A percentile compares a stretch with the other conserved stretches of the same genome.
Evolutionary conservation across 2,113 vertebrate species (phyloP).

Genomic region (Lepidothrix coronata): DNA sequence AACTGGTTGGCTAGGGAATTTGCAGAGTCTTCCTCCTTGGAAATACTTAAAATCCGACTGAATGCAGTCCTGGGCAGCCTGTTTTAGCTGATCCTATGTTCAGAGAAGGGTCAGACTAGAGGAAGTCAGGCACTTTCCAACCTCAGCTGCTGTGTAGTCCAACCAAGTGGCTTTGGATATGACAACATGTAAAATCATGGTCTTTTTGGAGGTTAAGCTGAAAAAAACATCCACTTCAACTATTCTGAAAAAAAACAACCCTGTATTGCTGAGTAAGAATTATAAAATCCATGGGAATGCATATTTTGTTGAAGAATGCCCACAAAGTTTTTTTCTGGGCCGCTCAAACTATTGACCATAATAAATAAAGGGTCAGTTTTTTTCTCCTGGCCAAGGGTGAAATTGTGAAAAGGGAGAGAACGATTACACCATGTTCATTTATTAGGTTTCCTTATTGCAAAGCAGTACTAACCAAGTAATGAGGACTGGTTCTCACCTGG

Average conservation of each 20-base stretch:
- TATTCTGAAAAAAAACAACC: background rate
- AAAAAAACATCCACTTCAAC: background rate
- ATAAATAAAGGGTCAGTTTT: background rate
- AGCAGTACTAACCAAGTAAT: background rate
- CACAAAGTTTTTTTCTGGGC: background rate
- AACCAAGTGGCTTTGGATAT: background rate
- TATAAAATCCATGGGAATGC: background rate
- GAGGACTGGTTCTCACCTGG: background rate
- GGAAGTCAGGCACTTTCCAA: background rate
- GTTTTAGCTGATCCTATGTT: background rate
- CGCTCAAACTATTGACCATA: fast-evolving
- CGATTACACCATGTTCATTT: background rate
- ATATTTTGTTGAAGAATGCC: background rate
- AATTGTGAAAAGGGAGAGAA: background rate
- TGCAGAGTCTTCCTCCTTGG: background rate
- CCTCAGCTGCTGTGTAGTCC: background rate
- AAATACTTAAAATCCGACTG: background rate
- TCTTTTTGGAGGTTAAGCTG: background rate
- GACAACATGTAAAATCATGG: background rate
- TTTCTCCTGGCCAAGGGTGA: background rate
- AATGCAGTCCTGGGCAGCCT: background rate
- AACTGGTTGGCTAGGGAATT: background rate
- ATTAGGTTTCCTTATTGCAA: background rate
- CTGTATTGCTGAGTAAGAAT: background rate
- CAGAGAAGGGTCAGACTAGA: background rate